Evolutionary conservation across 2,888 invertebrate genomes (phyloP).

Genomic region (Nemotelus nigrinus): DNA sequence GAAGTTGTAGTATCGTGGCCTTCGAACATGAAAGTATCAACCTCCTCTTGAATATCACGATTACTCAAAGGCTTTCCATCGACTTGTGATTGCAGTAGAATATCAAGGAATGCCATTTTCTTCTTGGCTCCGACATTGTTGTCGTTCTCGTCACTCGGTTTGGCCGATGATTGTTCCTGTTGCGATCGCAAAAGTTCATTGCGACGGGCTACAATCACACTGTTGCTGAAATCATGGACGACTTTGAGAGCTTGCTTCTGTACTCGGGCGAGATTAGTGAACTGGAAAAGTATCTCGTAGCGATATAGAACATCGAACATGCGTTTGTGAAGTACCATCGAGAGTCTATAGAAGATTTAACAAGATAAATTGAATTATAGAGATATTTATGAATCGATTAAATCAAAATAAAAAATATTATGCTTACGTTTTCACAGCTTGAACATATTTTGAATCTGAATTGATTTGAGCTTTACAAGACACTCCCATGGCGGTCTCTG

Average conservation of each 20-base stretch:
- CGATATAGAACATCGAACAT: slow-evolving; percentile 63
- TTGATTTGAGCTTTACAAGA: slow-evolving; percentile 77
- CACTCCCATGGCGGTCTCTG: slow-evolving; percentile 89
- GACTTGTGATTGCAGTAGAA: slow-evolving; percentile 70
- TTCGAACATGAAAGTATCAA: slow-evolving; percentile 80
- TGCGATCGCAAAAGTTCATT: slow-evolving; percentile 59
- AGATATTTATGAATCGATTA: background rate
- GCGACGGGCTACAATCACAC: slow-evolving; percentile 67
- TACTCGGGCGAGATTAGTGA: slow-evolving; percentile 69
- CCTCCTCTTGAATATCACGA: slow-evolving; percentile 73
- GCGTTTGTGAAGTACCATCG: slow-evolving; percentile 61
- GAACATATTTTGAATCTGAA: slow-evolving; percentile 76
- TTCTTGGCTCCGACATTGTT: slow-evolving; percentile 68
- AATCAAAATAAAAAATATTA: slow-evolving; percentile 20
- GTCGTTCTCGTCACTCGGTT: slow-evolving; percentile 51
- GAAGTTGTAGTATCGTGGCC: slow-evolving; percentile 68
- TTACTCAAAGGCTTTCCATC: slow-evolving; percentile 70
- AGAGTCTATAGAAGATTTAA: slow-evolving; percentile 55
- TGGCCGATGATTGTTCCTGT: slow-evolving; percentile 26
- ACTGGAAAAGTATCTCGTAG: slow-evolving; percentile 62
- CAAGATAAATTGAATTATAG: background rate
- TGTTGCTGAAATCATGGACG: slow-evolving; percentile 68
- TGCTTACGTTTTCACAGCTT: slow-evolving; percentile 76
- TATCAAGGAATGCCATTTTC: slow-evolving; percentile 75
- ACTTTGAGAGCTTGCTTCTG: slow-evolving; percentile 66